Base-by-base conservation (phyloP, 2,888 invertebrate species). In the Epinotia bilunana region DNA sequence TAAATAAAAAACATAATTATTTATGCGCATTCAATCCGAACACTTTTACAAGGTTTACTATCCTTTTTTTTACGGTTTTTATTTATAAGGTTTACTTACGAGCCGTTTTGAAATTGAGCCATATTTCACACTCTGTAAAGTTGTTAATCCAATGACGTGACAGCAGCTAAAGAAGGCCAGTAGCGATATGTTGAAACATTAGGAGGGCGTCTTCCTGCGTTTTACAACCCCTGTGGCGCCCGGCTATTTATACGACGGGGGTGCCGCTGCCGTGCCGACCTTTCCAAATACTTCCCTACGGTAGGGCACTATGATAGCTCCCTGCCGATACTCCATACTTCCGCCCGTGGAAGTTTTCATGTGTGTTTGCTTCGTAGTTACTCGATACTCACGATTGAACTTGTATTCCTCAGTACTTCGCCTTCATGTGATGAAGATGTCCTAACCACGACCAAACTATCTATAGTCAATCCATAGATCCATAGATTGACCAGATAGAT, bases 171-270 rank as follows among this genome's bases (percentile, higher is more conserved):
- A 62, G 33, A 62, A 69, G 23, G 23, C 69, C n/a, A 46, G 58
- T 68, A 58, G 68, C 87, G 87, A 90, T 91, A 91, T 90, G 90
- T 87, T 90, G 90, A 90, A 91, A 87, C 88, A 90, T 90, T 87
- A 86, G 81, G 81, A 84, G 91, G 88, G 90, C 80, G 84, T 81
- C 86, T 85, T 81, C 80, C 84, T 80, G 80, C 84, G 81, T 87
- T 90, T 90, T 89, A 89, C 88, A 87, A 87, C 87, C 90, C 88
- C 83, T 82, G 79, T 83, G 88, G 88, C 80, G 84, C 80, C 82
- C 79, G 73, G 82, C 83, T 84, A 84, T 84, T 84, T 83, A 84
- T 82, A 83, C 77, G 75, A 72, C 76, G 75, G 80, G 84, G 84
- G 84, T 79, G 82, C 83, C 84, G 82, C 68, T 79, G 82, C 83